Conservation (phyloP, 2,797 vertebrate genomes). For the Paramormyrops hopkinsi region DNA sequence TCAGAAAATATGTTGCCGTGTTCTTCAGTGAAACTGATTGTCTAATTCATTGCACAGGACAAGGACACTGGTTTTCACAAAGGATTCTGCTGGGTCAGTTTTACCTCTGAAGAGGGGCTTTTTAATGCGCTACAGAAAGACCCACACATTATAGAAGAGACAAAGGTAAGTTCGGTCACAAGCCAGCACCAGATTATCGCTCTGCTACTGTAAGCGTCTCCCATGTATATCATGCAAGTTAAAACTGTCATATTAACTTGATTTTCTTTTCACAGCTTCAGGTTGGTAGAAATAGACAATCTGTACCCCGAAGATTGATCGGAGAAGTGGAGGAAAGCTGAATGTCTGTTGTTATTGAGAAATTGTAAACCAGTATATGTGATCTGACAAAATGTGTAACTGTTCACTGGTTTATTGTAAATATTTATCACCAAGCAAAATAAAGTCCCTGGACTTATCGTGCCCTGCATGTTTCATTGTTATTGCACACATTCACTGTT, state of each 20-base stretch:
- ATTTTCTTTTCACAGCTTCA: conserved; percentile 61
- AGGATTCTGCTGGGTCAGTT: conserved; percentile 76
- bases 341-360: conserved; percentile 27
- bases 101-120: conserved; percentile 60
- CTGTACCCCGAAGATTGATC: conserved; percentile 33
- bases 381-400: background rate
- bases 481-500: background rate
- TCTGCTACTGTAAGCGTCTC: background rate
- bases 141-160: conserved; percentile 73
- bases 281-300: conserved; percentile 56
- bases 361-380: background rate
- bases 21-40: background rate
- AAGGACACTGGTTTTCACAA: conserved; percentile 80
- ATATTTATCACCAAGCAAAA: background rate
- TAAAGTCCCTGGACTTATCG: background rate
- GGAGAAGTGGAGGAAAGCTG: conserved; percentile 43
- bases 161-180: background rate
- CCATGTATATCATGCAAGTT: background rate
- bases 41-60: conserved; percentile 57
- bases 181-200: background rate
- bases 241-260: background rate
- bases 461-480: background rate
- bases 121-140: conserved; percentile 76
- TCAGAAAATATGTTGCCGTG: background rate
- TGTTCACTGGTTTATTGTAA: background rate